A percentile compares a stretch with the other conserved stretches of the same genome.
Evolutionary conservation across 2,113 vertebrate species (phyloP).

Genomic region (Cettia cetti): DNA sequence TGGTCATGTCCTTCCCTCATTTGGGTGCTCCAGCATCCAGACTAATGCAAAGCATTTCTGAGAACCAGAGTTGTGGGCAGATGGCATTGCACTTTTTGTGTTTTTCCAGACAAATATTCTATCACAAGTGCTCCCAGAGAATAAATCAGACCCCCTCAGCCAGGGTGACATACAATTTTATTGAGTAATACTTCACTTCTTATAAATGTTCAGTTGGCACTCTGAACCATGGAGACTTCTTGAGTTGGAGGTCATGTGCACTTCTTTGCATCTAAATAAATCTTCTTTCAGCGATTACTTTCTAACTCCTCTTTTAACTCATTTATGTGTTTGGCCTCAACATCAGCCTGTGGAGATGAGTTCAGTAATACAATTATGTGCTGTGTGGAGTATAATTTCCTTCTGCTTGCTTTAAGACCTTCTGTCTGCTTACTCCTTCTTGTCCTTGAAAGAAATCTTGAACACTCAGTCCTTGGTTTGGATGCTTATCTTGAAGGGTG

Average conservation of each 20-base stretch:
- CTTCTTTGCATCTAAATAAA: neutral
- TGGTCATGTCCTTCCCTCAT: neutral
- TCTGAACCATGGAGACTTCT: neutral
- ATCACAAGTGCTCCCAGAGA: neutral
- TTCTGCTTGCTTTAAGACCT: slow-evolving; percentile 25
- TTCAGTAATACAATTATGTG: neutral
- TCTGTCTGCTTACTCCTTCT: neutral
- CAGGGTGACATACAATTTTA: neutral
- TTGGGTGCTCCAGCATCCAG: neutral
- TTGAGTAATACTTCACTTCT: neutral
- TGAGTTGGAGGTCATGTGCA: neutral
- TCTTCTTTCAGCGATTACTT: neutral
- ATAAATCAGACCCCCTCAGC: neutral
- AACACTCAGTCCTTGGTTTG: neutral
- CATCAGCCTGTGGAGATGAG: neutral
- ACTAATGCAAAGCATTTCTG: neutral
- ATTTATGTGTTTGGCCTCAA: slow-evolving; percentile 25
- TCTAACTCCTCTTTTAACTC: neutral
- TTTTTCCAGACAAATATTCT: neutral
- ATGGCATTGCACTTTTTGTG: neutral
- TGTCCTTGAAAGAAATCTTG: slow-evolving; percentile 4
- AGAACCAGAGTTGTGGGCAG: neutral
- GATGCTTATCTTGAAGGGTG: neutral
- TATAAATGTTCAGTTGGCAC: neutral
- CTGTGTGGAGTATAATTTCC: slow-evolving; percentile 1